Evolutionary conservation across 2,113 vertebrate genomes (phyloP), one percentile per base, ranked within the genome.

Genomic region (Serilophus lunatus): DNA sequence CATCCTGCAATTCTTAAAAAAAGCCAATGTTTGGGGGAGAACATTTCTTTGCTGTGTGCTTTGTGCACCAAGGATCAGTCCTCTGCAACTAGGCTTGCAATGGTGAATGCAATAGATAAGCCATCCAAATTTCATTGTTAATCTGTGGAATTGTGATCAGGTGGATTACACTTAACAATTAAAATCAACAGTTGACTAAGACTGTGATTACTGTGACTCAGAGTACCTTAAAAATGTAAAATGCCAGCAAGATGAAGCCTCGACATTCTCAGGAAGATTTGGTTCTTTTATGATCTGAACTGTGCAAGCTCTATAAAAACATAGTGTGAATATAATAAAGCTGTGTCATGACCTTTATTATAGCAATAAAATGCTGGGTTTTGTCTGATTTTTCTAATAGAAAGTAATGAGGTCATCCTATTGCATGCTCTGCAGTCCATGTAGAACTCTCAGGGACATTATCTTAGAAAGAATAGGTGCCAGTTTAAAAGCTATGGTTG

Each of bases 301-400:
- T 79, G 13, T 19, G 10, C 23, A 4, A 89, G 6, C 20, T 68
- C 64, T 83, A 47, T 57, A 90, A 91, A 91, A 91, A 68, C 56
- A 38, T 1, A 81, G 8, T 18, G 10, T 77, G 38, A 82, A 49
- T 59, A 33, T 16, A 93, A 54, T 51, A 81, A 90, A 94, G 26
- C 12, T 59, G 70, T 86, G 60, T 74, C 60, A 56, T 83, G 81
- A 70, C 51, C 71, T 69, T 75, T 82, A 66, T 78, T 89, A 42
- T 31, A 68, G 24, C 61, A 80, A 50, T 59, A 11, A 74, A 63
- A 1, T 20, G 10, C 40, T 15, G 2, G 25, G 40, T 54, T 90
- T 95, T 45, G 82, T 49, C 64, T 31, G 29, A 22, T 35, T 33
- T 76, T 86, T 83, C n/a, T 82, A 53, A 42, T 8, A 60, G 59